Base-by-base conservation (phyloP, 2,888 invertebrate genomes). In the Thera obeliscata region DNA sequence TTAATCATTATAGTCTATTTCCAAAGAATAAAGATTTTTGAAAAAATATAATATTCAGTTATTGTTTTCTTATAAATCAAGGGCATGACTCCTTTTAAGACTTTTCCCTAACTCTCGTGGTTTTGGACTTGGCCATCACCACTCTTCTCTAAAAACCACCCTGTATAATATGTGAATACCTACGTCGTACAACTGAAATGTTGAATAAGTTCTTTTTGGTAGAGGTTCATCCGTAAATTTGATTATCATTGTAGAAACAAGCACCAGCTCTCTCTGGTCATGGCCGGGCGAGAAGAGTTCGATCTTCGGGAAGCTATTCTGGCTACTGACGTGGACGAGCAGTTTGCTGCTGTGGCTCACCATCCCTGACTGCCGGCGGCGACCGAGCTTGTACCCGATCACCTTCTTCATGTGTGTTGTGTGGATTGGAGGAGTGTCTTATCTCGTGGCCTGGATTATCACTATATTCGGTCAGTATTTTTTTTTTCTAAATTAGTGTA, bases 361-460 rank as follows among this genome's bases (percentile, higher is more conserved):
- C 0, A 95, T 97, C 55, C 98, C 98, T 0, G 97, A 98, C 89
- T 96, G 96, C 81, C 93, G 95, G 50, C 95, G 95, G 64, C 90
- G 91, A 70, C 94, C 93, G 0, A 90, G 89, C 22, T 88, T 96
- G 35, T 96, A 95, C 78, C 93, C 95, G 0, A 72, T 96, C 0
- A 97, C 97, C 0, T 97, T 98, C 81, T 66, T 95, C 7, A 96
- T 97, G 95, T 97, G 97, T 80, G 95, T 97, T 65, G 88, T 95
- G 0, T 98, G 98, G 97, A 97, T 98, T 71, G 97, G 96, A 0
- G 87, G 94, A 1, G 95, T 97, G 5, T 97, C 98, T 0, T 98
- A 98, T 83, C 73, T 97, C n/a, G 96, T 97, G 56, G 96, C 97
- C 35, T 98, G 98, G 97, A 95, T 97, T 81, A 97, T 98, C 64